Percentiles rank a stretch among this genome's conserved stretches.
Evolutionary conservation across 2,113 vertebrate genomes (phyloP).

Genomic region (Corythornis vintsioides): DNA sequence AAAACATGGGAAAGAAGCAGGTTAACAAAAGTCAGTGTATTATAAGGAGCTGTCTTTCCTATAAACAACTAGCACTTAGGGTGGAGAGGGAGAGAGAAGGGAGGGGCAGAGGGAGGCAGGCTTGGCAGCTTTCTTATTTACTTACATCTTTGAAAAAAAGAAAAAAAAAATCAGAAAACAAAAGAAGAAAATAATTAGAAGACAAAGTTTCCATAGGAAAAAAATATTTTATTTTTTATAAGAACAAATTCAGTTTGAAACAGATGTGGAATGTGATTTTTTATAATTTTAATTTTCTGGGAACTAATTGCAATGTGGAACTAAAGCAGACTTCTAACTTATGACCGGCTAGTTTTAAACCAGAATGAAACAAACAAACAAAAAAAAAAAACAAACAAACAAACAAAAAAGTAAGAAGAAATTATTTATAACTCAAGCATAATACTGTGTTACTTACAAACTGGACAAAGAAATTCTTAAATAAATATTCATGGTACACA

Average conservation of each 20-base stretch:
- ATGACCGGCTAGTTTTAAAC: conserved; percentile 82
- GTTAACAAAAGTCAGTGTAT: neutral
- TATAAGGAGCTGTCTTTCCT: neutral
- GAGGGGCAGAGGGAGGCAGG: neutral
- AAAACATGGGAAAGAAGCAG: neutral
- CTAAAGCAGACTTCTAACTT: conserved; percentile 84
- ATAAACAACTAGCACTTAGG: neutral
- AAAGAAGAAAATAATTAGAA: conserved; percentile 72
- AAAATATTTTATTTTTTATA: conserved; percentile 98
- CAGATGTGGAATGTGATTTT: conserved; percentile 96
- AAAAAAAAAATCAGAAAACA: neutral
- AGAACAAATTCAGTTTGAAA: conserved; percentile 99
- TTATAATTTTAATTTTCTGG: conserved; percentile 82
- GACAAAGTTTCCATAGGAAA: conserved; percentile 96
- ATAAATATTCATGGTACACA: conserved; percentile 99
- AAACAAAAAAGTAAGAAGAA: conserved; percentile 71
- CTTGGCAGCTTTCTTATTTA: neutral
- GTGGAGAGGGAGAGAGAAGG: neutral
- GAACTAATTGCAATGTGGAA: conserved; percentile 85
- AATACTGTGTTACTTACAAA: conserved; percentile 99
- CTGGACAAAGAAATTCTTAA: conserved; percentile 93
- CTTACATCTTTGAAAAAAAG: neutral
- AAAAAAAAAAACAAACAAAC: conserved; percentile 76
- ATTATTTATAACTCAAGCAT: conserved; percentile 91
- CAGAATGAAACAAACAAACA: conserved; percentile 78